Base-by-base conservation (phyloP, 2,888 invertebrate species). In the Euclidia mi region DNA sequence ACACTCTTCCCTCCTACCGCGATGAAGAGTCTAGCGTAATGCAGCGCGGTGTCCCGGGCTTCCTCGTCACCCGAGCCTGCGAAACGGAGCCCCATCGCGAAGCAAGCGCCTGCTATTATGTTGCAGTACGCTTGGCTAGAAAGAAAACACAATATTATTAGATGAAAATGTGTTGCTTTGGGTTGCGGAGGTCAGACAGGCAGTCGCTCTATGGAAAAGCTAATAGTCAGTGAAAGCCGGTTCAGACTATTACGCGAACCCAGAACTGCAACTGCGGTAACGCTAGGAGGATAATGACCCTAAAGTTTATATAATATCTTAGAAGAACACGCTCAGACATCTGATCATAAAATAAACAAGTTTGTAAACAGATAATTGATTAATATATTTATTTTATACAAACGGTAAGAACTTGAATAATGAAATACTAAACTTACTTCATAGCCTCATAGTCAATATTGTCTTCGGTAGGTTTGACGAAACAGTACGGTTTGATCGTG, bases 81-180 rank as follows among this genome's bases (percentile, higher is more conserved):
- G 94, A 97, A 99, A 66, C 98, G 97, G 2, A 99, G 94, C 0
- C 99, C 99, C 73, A 99, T 91, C 4, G 98, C 98, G 95, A 99
- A 97, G 74, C 99, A 98, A 1, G 98, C 98, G 12, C 99, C 99
- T 0, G 98, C 97, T 56, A 99, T 95, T 64, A 99, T 98, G 89
- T 99, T 99, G 90, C 99, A 98, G 91, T 98, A 99, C 0, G 99
- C 99, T 95, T 99, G 99, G 78, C 98, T 98, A 15, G n/a, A n/a
- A n/a, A n/a, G n/a, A n/a, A n/a, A n/a, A n/a, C n/a, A n/a, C n/a
- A n/a, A n/a, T n/a, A n/a, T n/a, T n/a, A n/a, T n/a, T n/a, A n/a
- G n/a, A n/a, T n/a, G n/a, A n/a, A n/a, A n/a, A n/a, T n/a, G n/a
- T n/a, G n/a, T n/a, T n/a, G n/a, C n/a, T n/a, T n/a, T 0, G n/a